Conservation (phyloP, 2,888 invertebrate species). For the Chouioia cunea region DNA sequence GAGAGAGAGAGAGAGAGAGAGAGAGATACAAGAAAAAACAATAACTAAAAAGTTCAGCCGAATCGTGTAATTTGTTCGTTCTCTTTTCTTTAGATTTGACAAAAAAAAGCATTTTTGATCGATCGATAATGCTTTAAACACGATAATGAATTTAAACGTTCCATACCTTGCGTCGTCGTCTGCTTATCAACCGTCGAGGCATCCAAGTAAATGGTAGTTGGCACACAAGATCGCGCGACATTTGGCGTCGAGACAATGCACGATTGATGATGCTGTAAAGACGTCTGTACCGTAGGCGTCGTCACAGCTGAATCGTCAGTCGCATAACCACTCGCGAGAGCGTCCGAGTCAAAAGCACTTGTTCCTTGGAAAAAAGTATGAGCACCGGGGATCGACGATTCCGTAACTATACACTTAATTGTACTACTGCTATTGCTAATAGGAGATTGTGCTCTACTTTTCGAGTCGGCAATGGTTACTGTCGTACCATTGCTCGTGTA, state of each 20-base stretch:
- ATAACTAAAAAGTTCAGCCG: too few species aligned
- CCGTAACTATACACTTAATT: constrained; percentile 38
- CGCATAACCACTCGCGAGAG: constrained; percentile 69
- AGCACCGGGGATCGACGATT: constrained; percentile 53
- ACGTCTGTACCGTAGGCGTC: constrained; percentile 61
- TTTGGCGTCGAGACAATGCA: constrained; percentile 81
- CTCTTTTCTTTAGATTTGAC: too few species aligned
- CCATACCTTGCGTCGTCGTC: constrained; percentile 9
- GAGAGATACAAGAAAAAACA: too few species aligned
- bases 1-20: too few species aligned
- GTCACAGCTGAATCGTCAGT: constrained; percentile 64
- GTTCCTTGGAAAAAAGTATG: constrained; percentile 77
- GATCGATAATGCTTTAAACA: too few species aligned
- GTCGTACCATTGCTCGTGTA: constrained; percentile 77
- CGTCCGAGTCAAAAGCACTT: constrained; percentile 72
- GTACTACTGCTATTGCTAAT: constrained; percentile 69
- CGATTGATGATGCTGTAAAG: constrained; percentile 74
- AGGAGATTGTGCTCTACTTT: constrained; percentile 70
- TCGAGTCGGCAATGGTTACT: constrained; percentile 59
- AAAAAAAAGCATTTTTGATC: too few species aligned
- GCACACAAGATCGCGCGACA: constrained; percentile 67
- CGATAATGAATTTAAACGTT: too few species aligned
- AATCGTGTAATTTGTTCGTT: too few species aligned
- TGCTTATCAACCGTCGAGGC: constrained; percentile 53
- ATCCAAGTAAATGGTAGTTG: constrained; percentile 65